Percentiles rank a stretch among this genome's conserved stretches.
phyloP scores from a whole-genome alignment of 2,888 invertebrate species.

The Microplitis deprimator region DNA sequence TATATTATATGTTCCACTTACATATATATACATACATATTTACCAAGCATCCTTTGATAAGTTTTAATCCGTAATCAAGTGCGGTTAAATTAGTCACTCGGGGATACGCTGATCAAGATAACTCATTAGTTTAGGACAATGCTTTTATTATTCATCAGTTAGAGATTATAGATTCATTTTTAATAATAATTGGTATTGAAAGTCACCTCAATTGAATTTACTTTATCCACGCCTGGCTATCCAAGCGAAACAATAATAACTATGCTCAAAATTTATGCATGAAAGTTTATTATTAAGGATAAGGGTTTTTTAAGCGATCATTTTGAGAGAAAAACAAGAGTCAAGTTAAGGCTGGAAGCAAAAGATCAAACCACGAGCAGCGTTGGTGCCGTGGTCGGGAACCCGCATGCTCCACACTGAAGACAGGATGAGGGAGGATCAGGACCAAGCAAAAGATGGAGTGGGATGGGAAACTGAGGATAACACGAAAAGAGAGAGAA shows the following conservation, averaged over 20 bases:
- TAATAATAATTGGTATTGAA: too few species aligned
- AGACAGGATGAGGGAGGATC: conserved; percentile 28
- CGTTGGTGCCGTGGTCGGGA: conserved; percentile 51
- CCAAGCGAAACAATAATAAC: not conserved
- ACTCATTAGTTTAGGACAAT: not conserved
- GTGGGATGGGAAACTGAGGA: not conserved
- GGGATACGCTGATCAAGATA: not conserved
- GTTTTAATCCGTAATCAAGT: not conserved
- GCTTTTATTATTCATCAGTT: too few species aligned
- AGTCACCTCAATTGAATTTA: too few species aligned
- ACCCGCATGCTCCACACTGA: conserved; percentile 54
- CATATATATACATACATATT: too few species aligned
- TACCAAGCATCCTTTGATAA: not conserved
- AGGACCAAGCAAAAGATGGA: not conserved
- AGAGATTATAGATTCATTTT: too few species aligned
- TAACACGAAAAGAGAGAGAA: conserved; percentile 24
- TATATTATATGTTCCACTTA: not conserved
- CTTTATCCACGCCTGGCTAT: too few species aligned
- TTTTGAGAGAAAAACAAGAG: conserved; percentile 12
- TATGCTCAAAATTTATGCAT: not conserved
- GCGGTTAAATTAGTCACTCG: not conserved
- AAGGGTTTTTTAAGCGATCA: conserved; percentile 37
- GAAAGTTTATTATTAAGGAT: not conserved
- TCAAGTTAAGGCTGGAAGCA: conserved; percentile 38
- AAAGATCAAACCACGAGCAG: conserved; percentile 60